These are phyloP conservation scores for Linyphia triangularis DNA, from an alignment of 2,888 invertebrate genomes.

Conservation along the genomic window DNA sequence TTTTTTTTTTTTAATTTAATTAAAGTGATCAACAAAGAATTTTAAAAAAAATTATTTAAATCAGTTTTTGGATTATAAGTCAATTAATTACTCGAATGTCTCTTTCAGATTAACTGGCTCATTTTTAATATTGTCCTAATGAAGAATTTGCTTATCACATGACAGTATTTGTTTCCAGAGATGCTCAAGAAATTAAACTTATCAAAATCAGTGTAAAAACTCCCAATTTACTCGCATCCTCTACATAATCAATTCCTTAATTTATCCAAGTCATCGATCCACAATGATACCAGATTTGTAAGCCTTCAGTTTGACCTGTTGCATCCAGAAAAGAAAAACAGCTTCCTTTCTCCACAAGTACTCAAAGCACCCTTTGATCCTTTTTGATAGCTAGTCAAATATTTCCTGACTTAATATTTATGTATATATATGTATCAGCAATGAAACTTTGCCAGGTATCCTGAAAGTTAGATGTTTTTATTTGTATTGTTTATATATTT, in stretches of 20 bases:
- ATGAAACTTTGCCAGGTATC: constrained; percentile 42
- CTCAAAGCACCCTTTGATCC: constrained; percentile 3
- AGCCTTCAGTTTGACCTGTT: constrained; percentile 10
- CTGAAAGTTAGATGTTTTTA: constrained; percentile 39
- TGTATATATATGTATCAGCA: constrained; percentile 64
- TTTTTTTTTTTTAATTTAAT: too few relatives aligned
- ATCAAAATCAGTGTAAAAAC: constrained; percentile 11
- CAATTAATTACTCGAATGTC: neutral
- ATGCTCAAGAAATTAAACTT: constrained; percentile 55
- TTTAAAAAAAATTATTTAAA: neutral
- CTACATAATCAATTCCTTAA: neutral
- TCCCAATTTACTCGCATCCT: neutral
- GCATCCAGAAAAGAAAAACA: neutral
- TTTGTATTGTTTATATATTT: constrained; percentile 46
- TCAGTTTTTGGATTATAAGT: neutral
- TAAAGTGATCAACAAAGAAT: too few relatives aligned
- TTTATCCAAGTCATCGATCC: constrained; percentile 41
- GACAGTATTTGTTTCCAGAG: constrained; percentile 63
- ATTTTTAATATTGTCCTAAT: constrained; percentile 43
- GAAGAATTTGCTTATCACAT: constrained; percentile 52
- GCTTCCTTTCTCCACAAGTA: neutral
- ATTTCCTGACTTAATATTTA: constrained; percentile 37
- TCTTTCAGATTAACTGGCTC: constrained; percentile 43
- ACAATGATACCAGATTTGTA: constrained; percentile 70
- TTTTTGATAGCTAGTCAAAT: constrained; percentile 70